phyloP scores from a whole-genome alignment of 2,888 invertebrate species.

The Ferrisia virgata region DNA sequence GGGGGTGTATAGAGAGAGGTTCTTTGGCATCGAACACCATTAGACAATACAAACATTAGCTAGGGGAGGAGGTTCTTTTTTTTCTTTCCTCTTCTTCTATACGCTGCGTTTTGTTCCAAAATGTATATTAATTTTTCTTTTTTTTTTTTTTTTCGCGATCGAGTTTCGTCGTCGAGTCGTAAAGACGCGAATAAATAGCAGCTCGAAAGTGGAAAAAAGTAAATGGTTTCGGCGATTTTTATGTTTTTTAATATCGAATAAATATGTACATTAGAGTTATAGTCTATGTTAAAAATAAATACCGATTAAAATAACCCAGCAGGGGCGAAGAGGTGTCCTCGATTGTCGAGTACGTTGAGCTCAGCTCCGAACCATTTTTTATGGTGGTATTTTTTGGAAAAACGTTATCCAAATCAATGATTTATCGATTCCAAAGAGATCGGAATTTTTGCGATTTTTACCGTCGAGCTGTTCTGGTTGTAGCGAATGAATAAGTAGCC shows the following conservation, averaged over 20 bases:
- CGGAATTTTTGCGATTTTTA: not conserved
- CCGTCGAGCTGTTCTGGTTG: not conserved
- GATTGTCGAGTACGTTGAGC: not conserved
- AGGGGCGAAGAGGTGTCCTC: too few species aligned
- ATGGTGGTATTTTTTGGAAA: too few species aligned
- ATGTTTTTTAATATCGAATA: conserved; percentile 8
- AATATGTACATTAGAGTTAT: conserved; percentile 14
- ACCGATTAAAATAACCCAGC: too few species aligned
- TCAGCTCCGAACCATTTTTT: too few species aligned
- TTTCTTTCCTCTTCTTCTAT: not conserved
- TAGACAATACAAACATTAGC: conserved; percentile 19
- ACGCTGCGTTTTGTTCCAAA: conserved; percentile 16
- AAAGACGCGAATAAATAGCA: not conserved
- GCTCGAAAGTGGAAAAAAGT: not conserved
- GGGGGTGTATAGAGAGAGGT: not conserved
- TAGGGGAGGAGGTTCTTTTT: not conserved
- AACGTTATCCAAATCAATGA: too few species aligned
- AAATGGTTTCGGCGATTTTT: conserved; percentile 1
- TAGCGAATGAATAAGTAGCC: not conserved
- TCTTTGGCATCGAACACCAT: conserved; percentile 31
- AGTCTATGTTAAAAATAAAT: not conserved
- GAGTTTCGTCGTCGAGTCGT: not conserved
- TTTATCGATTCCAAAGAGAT: too few species aligned
- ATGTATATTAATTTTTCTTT: conserved; percentile 28
- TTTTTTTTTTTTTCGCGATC: not conserved